These are phyloP conservation scores for Troglohyphantes excavatus DNA, from an alignment of 2,888 invertebrate species.

Conservation along the genomic window DNA sequence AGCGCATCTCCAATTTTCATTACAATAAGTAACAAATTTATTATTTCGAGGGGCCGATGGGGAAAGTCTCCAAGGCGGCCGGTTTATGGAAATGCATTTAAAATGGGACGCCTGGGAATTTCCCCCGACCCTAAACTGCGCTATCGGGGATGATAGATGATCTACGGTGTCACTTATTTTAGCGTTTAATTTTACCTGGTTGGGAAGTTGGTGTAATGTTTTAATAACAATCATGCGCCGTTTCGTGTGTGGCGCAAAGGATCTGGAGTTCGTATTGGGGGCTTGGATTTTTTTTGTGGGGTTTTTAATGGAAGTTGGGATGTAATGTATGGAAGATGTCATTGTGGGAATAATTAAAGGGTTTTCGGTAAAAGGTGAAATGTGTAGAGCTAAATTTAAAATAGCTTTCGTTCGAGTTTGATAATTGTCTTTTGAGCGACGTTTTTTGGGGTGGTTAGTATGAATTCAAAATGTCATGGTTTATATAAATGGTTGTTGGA, in stretches of 20 bases:
- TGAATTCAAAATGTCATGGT: too few species aligned
- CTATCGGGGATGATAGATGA: constrained; percentile 60
- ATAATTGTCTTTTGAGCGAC: not conserved
- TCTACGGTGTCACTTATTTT: constrained; percentile 61
- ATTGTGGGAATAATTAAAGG: not conserved
- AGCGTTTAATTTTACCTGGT: constrained; percentile 55
- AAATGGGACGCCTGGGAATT: constrained; percentile 52
- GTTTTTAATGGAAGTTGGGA: not conserved
- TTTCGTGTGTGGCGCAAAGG: not conserved
- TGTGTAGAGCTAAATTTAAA: not conserved
- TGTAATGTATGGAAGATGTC: not conserved
- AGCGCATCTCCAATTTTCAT: constrained; percentile 65
- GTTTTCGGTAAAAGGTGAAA: not conserved
- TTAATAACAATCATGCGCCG: constrained; percentile 53
- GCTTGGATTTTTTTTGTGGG: not conserved
- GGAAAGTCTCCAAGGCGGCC: not conserved
- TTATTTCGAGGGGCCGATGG: constrained; percentile 40
- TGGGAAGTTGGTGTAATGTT: constrained; percentile 42
- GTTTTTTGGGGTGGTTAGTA: not conserved
- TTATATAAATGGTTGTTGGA: too few species aligned
- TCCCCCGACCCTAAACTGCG: not conserved
- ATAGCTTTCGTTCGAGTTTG: not conserved
- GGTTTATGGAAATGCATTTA: constrained; percentile 69
- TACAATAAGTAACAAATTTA: constrained; percentile 75
- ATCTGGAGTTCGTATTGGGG: not conserved